Evolutionary conservation across 2,888 invertebrate genomes (phyloP).

Genomic region (Chrysolina oricalcia): DNA sequence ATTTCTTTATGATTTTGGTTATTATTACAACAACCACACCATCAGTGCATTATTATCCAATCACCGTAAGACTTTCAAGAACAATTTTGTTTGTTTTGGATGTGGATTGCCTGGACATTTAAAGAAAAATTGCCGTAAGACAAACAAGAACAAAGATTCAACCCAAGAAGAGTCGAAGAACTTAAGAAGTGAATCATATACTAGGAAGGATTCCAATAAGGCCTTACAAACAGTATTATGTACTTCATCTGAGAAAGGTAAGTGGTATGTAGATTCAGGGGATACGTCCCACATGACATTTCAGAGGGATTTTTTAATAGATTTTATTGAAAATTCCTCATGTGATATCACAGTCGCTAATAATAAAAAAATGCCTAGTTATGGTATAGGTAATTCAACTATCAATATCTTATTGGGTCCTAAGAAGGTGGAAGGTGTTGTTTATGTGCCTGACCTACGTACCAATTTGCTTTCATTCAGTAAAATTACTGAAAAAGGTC

Average conservation of each 20-base stretch:
- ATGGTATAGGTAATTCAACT: not conserved
- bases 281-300: not conserved
- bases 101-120: not conserved
- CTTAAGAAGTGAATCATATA: no score
- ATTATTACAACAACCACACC: no score
- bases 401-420: not conserved
- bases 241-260: no score
- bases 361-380: not conserved
- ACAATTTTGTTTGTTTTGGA: not conserved
- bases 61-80: no score
- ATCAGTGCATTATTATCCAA: constrained; percentile 15
- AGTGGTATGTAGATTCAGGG: no score
- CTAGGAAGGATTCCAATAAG: no score
- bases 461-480: not conserved
- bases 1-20: no score
- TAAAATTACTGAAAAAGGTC: constrained; percentile 9
- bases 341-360: constrained; percentile 14
- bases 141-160: not conserved
- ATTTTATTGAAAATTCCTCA: not conserved
- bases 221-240: no score
- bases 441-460: not conserved
- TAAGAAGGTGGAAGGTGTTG: not conserved
- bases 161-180: not conserved
- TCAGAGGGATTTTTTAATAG: not conserved
- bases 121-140: not conserved